Evolutionary conservation across 92 coral and sea anemone genomes (phyloP).

Genomic region (Palythoa heliodiscus): DNA sequence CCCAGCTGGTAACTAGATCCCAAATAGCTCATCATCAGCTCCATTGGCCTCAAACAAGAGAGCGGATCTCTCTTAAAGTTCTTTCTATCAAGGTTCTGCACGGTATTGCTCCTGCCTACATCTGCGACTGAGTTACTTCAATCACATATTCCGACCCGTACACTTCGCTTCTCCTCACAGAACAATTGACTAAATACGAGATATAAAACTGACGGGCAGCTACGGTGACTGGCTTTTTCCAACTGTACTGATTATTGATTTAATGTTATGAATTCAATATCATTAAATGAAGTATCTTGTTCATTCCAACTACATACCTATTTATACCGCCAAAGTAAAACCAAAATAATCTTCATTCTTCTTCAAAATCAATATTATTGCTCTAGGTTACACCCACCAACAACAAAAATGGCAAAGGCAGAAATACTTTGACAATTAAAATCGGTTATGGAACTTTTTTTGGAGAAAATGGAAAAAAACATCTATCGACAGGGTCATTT

Average conservation of each 20-base stretch:
- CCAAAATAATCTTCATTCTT: background rate
- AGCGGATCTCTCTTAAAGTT: background rate
- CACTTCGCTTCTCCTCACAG: conserved; percentile 5
- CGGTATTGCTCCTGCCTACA: background rate
- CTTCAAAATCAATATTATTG: too few relatives aligned
- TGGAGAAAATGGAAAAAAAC: background rate
- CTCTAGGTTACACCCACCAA: too few relatives aligned
- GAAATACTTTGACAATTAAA: background rate
- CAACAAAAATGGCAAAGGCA: background rate
- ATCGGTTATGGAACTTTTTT: background rate
- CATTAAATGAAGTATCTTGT: too few relatives aligned
- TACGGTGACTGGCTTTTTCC: background rate
- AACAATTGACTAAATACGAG: background rate
- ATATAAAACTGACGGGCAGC: background rate
- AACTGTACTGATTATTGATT: background rate
- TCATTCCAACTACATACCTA: background rate
- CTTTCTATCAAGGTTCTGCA: background rate
- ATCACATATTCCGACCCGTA: background rate
- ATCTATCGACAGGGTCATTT: conserved; percentile 16
- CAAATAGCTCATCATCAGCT: background rate
- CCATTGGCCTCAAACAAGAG: background rate
- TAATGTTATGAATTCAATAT: too few relatives aligned
- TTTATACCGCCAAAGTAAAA: background rate
- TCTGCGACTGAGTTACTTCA: background rate
- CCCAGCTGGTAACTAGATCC: background rate